Evolutionary conservation across 2,888 invertebrate genomes (phyloP).

Genomic region (Alentia gelatinosa): DNA sequence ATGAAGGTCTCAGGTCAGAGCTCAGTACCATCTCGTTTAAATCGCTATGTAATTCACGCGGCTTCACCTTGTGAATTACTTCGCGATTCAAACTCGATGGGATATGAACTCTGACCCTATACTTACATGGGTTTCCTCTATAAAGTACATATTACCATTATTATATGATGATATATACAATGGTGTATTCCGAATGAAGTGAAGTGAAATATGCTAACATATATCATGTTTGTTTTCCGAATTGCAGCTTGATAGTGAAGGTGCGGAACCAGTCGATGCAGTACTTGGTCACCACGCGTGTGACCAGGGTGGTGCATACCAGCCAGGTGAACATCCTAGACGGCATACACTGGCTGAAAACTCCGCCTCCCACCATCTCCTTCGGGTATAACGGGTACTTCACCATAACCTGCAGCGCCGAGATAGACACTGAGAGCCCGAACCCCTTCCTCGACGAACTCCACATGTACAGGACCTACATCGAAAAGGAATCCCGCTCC

Average conservation of each 20-base stretch:
- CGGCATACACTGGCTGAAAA: constrained; percentile 54
- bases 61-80: no score
- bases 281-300: constrained; percentile 55
- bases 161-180: no score
- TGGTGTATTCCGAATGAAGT: no score
- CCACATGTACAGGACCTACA: constrained; percentile 52
- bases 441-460: constrained; percentile 55
- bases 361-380: constrained; percentile 45
- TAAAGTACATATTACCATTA: no score
- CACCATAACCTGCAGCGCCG: constrained; percentile 44
- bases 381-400: constrained; percentile 54
- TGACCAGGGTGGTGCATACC: constrained; percentile 5
- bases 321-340: constrained; percentile 34
- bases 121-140: no score
- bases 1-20: no score
- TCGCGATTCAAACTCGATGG: no score
- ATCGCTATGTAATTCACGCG: no score
- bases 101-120: no score
- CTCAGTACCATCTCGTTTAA: no score
- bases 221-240: no score
- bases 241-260: constrained; percentile 14
- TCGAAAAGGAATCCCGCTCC: neutral
- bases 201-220: no score
- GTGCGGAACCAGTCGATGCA: constrained; percentile 45
- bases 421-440: constrained; percentile 52